Evolutionary conservation across 2,888 invertebrate species (phyloP), one percentile per base, ranked within the genome.

Genomic region (Drosophila tanythrix): DNA sequence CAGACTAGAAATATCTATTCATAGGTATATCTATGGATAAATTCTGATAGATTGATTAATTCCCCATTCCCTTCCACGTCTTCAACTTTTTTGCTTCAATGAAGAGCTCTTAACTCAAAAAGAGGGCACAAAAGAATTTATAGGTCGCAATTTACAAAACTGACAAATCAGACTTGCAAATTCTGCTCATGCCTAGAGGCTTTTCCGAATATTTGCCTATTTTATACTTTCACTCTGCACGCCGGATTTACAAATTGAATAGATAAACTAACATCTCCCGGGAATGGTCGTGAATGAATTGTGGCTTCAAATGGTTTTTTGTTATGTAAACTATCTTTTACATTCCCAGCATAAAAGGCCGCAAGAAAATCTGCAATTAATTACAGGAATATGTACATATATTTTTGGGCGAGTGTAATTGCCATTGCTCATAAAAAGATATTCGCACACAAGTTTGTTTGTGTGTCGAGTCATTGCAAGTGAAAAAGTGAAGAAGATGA

Each of bases 401-500:
- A 27, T 40, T 63, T 74, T 65, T 63, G 31, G 62, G 36, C 36
- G 1, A 62, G 46, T 69, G 64, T 74, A 75, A 56, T 81, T 77
- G 81, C 53, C 63, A 62, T 36, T 25, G 55, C 38, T 11, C 21
- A 18, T 57, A 57, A 43, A 53, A 21, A 31, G 18, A 48, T 66
- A 58, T 62, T 58, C 21, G 50, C 50, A 48, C 46, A 40, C 53
- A 53, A 50, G n/a, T 56, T 27, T 55, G 68, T 50, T n/a, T 36
- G 33, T 35, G 36, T 74, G 74, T 59, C 46, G 51, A 70, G 72
- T 81, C 78, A 81, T 81, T 64, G 74, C 79, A 72, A 78, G 61
- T 67, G 63, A 81, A 63, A 62, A 56, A 27, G 25, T 46, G 25
- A 25, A 13, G 46, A 46, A 15, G 46, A 46, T 25, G 46, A 46